These are phyloP conservation scores for Myrmecobius fasciatus DNA, from an alignment of 2,113 vertebrate species.

Conservation along the genomic window DNA sequence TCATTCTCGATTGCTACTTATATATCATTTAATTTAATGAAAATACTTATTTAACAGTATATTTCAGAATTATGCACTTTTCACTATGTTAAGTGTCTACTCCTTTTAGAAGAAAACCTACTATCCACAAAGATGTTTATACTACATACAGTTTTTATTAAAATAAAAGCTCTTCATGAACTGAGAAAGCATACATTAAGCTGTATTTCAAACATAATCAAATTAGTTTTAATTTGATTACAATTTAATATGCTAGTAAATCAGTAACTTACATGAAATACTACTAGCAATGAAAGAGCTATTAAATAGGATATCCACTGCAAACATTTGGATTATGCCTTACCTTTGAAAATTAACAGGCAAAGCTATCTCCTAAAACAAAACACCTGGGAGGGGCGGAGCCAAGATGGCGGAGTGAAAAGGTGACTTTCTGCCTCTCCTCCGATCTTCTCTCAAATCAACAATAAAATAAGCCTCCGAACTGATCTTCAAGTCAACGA, in stretches of 20 bases:
- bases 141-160: not conserved
- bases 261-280: slow-evolving; percentile 78
- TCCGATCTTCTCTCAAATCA: too few species aligned
- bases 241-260: slow-evolving; percentile 71
- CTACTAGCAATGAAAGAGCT: slow-evolving; percentile 70
- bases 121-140: not conserved
- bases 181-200: slow-evolving; percentile 53
- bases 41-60: not conserved
- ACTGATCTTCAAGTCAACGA: too few species aligned
- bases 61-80: not conserved
- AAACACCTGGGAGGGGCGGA: not conserved
- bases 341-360: slow-evolving; percentile 32
- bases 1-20: not conserved
- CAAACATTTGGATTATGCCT: slow-evolving; percentile 75
- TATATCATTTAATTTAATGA: slow-evolving; percentile 22
- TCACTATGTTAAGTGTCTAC: not conserved
- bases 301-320: slow-evolving; percentile 74
- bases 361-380: not conserved
- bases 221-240: slow-evolving; percentile 74
- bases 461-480: too few species aligned
- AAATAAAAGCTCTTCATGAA: slow-evolving; percentile 31
- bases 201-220: slow-evolving; percentile 74
- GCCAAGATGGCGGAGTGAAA: too few species aligned
- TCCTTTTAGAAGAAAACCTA: not conserved
- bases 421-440: too few species aligned